phyloP scores from a whole-genome alignment of 2,888 invertebrate genomes.

The Acleris cristana region DNA sequence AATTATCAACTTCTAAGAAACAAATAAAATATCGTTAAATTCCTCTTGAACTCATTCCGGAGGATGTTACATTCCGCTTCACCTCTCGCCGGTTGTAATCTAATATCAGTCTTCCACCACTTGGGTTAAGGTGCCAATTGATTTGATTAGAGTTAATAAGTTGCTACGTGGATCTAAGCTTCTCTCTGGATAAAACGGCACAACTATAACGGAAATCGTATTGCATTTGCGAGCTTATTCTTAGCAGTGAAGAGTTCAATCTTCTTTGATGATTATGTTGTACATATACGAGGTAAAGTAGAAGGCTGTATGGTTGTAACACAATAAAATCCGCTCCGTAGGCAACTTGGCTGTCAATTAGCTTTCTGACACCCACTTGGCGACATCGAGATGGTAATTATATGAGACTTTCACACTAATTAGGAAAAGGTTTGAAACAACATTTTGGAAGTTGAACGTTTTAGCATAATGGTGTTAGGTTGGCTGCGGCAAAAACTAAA shows the following conservation, averaged over 20 bases:
- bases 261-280: no score
- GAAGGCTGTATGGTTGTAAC: constrained; percentile 23
- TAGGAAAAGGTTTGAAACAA: constrained; percentile 40
- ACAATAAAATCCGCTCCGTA: constrained; percentile 32
- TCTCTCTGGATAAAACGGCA: no score
- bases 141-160: constrained; percentile 31
- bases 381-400: constrained; percentile 42
- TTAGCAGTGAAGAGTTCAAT: no score
- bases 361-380: constrained; percentile 37
- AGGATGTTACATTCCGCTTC: constrained; percentile 22
- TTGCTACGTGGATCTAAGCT: constrained; percentile 21
- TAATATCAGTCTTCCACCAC: constrained; percentile 19
- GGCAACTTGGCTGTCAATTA: constrained; percentile 37
- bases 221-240: no score
- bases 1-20: constrained; percentile 25
- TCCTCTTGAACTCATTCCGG: constrained; percentile 32
- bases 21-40: constrained; percentile 35
- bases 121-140: constrained; percentile 26
- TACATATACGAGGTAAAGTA: no score
- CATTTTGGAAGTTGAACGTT: constrained; percentile 11
- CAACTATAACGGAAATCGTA: no score
- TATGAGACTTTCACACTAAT: constrained; percentile 43
- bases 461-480: background rate
- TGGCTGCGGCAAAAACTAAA: background rate
- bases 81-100: background rate